Conservation (phyloP, 2,113 vertebrate genomes). For the Misgurnus mizolepis region DNA sequence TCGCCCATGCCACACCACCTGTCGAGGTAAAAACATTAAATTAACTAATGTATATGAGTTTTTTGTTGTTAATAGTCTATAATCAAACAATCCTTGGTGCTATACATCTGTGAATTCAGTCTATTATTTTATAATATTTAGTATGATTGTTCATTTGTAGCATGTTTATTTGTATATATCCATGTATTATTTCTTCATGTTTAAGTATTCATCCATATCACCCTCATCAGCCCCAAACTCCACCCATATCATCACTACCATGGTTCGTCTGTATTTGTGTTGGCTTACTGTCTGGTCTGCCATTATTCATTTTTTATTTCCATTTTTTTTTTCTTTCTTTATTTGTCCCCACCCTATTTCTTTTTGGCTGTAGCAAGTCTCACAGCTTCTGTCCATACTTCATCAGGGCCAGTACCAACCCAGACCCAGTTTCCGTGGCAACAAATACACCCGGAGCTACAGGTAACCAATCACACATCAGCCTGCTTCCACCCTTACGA, state of each 20-base stretch:
- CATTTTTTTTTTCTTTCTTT: conserved; percentile 49
- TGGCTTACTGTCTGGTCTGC: conserved; percentile 69
- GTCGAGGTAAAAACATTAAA: conserved; percentile 87
- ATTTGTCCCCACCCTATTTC: conserved; percentile 48
- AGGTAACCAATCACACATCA: conserved; percentile 79
- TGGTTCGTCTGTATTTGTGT: conserved; percentile 48
- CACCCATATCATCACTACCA: conserved; percentile 13
- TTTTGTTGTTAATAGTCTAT: not conserved
- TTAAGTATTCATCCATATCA: conserved; percentile 38
- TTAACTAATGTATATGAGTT: not conserved
- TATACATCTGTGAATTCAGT: too few relatives aligned
- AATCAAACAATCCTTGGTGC: not conserved
- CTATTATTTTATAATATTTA: not conserved
- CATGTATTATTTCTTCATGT: conserved; percentile 34
- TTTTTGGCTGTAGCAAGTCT: conserved; percentile 90
- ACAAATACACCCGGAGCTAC: conserved; percentile 98
- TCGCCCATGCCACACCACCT: conserved; percentile 90
- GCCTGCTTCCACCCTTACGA: conserved; percentile 22
- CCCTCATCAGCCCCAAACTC: too few relatives aligned
- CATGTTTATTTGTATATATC: conserved; percentile 36
- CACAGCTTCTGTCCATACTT: conserved; percentile 99
- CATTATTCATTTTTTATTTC: conserved; percentile 72
- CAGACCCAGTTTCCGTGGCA: conserved; percentile 97
- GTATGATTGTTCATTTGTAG: conserved; percentile 25
- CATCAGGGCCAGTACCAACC: conserved; percentile 99